These are phyloP conservation scores for Tyrannus savana DNA, from an alignment of 2,113 vertebrate species.

Conservation along the genomic window DNA sequence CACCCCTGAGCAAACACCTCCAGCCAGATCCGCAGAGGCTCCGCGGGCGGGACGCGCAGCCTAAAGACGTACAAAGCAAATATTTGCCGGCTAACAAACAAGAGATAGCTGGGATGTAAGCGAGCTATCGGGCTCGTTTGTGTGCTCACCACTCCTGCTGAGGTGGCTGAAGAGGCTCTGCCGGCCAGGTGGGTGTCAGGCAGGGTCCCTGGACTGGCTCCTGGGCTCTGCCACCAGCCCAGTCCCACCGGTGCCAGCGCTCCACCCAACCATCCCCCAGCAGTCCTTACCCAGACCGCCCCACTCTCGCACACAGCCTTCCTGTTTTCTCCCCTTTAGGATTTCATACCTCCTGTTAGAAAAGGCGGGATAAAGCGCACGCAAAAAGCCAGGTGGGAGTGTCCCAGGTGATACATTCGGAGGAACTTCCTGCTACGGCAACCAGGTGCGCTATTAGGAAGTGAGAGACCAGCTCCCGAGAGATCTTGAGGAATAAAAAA, in stretches of 20 bases:
- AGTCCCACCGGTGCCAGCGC: neutral
- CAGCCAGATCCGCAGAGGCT: neutral
- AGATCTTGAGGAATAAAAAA: neutral
- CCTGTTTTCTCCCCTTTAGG: neutral
- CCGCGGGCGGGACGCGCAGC: neutral
- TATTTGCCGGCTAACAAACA: neutral
- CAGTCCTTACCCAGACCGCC: neutral
- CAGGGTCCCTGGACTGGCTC: neutral
- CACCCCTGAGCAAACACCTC: neutral
- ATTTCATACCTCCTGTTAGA: neutral
- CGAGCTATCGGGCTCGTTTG: neutral
- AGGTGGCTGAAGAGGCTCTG: neutral
- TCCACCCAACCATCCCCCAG: rapidly evolving
- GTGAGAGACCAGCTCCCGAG: neutral
- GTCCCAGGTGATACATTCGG: neutral
- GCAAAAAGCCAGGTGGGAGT: neutral
- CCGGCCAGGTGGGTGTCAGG: neutral
- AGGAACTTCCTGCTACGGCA: constrained; percentile 8
- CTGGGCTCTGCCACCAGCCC: neutral
- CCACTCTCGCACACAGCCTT: neutral
- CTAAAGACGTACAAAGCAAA: neutral
- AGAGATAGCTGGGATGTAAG: neutral
- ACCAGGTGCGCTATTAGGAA: neutral
- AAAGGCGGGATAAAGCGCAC: neutral
- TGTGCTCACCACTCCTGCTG: neutral